Conservation (phyloP, 1,140 invertebrate species). For the Eurosta solidaginis region DNA sequence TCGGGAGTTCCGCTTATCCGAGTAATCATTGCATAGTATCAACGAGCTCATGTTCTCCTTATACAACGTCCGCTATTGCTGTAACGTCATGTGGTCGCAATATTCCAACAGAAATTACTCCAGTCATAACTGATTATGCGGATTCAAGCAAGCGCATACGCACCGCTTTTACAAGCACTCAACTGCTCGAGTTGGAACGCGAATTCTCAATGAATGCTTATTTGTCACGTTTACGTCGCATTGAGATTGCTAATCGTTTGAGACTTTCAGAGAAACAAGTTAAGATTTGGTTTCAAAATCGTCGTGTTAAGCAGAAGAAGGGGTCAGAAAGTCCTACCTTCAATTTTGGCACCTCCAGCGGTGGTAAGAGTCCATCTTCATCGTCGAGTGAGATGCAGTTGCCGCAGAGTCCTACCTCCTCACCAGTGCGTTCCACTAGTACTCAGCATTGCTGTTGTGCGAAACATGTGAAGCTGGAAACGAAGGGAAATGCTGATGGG, state of each 20-base stretch:
- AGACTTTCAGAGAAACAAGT: slow-evolving; percentile 92
- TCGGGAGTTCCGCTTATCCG: neutral
- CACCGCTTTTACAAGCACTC: slow-evolving; percentile 91
- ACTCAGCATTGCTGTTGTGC: slow-evolving; percentile 9
- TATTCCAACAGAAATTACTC: slow-evolving; percentile 49
- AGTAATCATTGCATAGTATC: neutral
- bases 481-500: neutral
- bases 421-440: neutral
- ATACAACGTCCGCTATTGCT: neutral
- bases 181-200: slow-evolving; percentile 87
- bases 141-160: slow-evolving; percentile 78
- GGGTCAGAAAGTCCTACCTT: slow-evolving; percentile 62
- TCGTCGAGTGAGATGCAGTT: slow-evolving; percentile 10
- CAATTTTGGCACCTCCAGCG: slow-evolving; percentile 44
- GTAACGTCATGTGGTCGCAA: neutral
- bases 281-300: slow-evolving; percentile 93
- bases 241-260: slow-evolving; percentile 89
- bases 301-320: slow-evolving; percentile 90
- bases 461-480: neutral
- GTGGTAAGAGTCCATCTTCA: slow-evolving; percentile 28
- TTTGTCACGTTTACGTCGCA: slow-evolving; percentile 82
- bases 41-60: neutral
- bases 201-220: slow-evolving; percentile 92
- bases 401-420: neutral
- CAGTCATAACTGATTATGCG: slow-evolving; percentile 61